Conservation (phyloP, 1,140 invertebrate genomes). For the Bombus superbus region DNA sequence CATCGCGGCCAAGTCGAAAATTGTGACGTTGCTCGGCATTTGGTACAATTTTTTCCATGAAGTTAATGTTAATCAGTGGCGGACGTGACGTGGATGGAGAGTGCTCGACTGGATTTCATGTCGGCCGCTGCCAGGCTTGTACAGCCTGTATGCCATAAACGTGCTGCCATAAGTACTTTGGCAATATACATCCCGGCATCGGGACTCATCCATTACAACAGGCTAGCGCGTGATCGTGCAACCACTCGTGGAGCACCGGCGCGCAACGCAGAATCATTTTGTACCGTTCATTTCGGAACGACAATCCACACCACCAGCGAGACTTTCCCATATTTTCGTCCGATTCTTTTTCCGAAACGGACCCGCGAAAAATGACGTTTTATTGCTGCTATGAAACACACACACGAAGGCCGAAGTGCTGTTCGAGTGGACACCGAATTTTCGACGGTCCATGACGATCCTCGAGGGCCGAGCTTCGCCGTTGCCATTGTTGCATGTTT, state of each 20-base stretch:
- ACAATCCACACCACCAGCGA: constrained; percentile 1
- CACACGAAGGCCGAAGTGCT: neutral
- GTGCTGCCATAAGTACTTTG: constrained; percentile 68
- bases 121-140: constrained; percentile 63
- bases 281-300: constrained; percentile 52
- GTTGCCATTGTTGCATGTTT: constrained; percentile 40
- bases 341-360: constrained; percentile 47
- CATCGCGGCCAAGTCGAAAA: neutral
- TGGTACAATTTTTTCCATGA: constrained; percentile 69
- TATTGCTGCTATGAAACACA: constrained; percentile 30
- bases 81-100: constrained; percentile 67
- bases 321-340: constrained; percentile 13
- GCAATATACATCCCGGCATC: constrained; percentile 57
- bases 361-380: constrained; percentile 44
- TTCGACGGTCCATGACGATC: constrained; percentile 30
- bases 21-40: constrained; percentile 47
- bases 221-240: constrained; percentile 47
- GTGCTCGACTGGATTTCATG: constrained; percentile 66
- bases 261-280: constrained; percentile 35
- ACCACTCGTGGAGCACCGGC: constrained; percentile 53
- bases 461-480: neutral
- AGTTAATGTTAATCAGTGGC: constrained; percentile 70
- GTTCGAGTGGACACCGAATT: constrained; percentile 41
- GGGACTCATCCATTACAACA: constrained; percentile 64
- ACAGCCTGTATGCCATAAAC: constrained; percentile 65